Evolutionary conservation across 53 echinoderm and acorn worm genomes (phyloP), one percentile per base, ranked within the genome.

Genomic region (Holothuria leucospilota): DNA sequence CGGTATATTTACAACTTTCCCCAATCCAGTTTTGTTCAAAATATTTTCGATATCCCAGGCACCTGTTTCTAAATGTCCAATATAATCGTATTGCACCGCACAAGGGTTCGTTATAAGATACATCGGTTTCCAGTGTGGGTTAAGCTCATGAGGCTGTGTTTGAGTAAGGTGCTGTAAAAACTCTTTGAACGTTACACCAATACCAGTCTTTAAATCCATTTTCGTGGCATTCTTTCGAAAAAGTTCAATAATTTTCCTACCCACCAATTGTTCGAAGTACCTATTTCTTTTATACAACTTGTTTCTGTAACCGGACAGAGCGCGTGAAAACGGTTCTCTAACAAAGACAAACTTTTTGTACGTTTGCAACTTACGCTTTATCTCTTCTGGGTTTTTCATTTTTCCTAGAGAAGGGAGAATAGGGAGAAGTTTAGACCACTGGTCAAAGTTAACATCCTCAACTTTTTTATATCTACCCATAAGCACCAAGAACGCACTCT

Each of bases 261-360:
- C 89, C 8, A 78, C 61, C 41, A 51, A 30, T n/a, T 80, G 78
- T 21, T 81, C 79, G 62, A 70, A 93, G 13, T 70, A 62, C 20
- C 20, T 26, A 29, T 90, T 90, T 0, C 39, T 66, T 66, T 84
- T 28, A 62, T 75, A 20, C 28, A 94, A 77, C 64, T 94, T 94
- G 51, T 75, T 90, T 39, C 94, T 85, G 69, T 90, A 94, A 11
- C 88, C 94, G 21, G 94, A 94, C 20, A 94, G 71, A 11, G 88
- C 85, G 9, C 94, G 81, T 39, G 94, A 85, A 81, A 94, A 94
- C 18, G 94, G 94, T 20, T 94, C 88, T 27, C 94, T 67, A 2
- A 94, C 94, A 67, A 94, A 94, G 29, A 94, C 77, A 53, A 94
- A 94, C 41, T 85, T 88, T 51, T 88, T 91, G 61, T 88, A 93